Evolutionary conservation across 2,888 invertebrate species (phyloP), one percentile per base, ranked within the genome.

Genomic region (Mechanitis mazaeus): DNA sequence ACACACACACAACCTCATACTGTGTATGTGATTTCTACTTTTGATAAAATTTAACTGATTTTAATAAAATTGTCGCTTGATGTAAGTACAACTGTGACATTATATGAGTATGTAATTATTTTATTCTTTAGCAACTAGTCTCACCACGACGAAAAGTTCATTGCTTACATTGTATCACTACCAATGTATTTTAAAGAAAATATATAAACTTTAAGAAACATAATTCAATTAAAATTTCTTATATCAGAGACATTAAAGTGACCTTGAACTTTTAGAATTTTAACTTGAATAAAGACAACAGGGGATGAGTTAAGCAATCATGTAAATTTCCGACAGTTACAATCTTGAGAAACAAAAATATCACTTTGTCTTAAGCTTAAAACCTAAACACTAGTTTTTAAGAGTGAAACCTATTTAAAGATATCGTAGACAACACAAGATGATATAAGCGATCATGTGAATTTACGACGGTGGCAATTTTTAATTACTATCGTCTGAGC

Each of bases 401-500:
- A 38, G 7, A 38, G 4, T 7, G 38, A 38, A 38, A 4, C 4
- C 4, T 38, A 6, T 6, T 38, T 38, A 6, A 38, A 38, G 4
- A 38, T 38, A 38, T 38, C 38, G 7, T 38, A 38, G 38, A 38
- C 61, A 55, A 58, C 58, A 59, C 60, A 62, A 56, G 62, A 20
- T 55, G 20, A n/a, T 47, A 47, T 47, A n/a, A 47, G 57, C 59
- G 74, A 70, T 73, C 74, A 83, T 84, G 84, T 78, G 83, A 84
- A 85, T 84, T 80, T 75, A 79, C 71, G 79, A 75, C 71, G 78
- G 79, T 78, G 77, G 82, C 82, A 85, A 87, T 89, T 90, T 90
- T 90, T 89, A 90, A 89, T 90, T 87, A 87, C 83, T 75, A 75
- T 76, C 79, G 86, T 85, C 87, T 87, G 82, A 84, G 84, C 81